Conservation (phyloP, 2,797 vertebrate genomes). For the Lagorchestes hirsutus region DNA sequence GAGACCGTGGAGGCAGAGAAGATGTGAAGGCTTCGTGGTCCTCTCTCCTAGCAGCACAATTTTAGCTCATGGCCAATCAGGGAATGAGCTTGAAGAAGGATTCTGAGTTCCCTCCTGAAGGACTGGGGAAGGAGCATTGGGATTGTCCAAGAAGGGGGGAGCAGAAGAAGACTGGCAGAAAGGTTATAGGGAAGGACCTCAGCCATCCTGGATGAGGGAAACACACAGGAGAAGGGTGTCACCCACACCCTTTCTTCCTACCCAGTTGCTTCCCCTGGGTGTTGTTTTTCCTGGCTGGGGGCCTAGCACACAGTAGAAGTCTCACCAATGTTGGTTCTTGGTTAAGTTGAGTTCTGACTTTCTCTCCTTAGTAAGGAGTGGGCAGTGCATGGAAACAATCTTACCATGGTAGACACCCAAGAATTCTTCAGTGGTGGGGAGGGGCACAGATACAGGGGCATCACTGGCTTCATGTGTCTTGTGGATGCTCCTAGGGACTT, state of each 20-base stretch:
- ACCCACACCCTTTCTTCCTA: not conserved
- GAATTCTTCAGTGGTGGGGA: not conserved
- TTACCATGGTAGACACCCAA: not conserved
- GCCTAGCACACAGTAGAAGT: not conserved
- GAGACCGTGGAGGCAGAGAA: not conserved
- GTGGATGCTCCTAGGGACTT: not conserved
- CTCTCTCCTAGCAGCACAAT: not conserved
- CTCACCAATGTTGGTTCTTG: not conserved
- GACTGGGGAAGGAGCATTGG: not conserved
- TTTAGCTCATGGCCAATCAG: not conserved
- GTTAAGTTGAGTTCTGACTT: not conserved
- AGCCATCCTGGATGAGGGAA: not conserved
- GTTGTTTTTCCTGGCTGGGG: not conserved
- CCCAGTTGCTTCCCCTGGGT: not conserved
- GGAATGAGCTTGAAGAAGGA: not conserved
- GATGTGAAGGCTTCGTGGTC: not conserved
- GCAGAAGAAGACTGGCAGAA: not conserved
- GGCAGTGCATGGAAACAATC: not conserved
- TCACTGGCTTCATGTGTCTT: not conserved
- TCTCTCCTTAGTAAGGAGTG: not conserved
- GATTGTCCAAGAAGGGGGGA: not conserved
- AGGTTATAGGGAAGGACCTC: not conserved
- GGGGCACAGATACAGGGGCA: not conserved
- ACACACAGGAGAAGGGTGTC: not conserved
- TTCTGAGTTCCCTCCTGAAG: not conserved